Base-by-base conservation (phyloP, 2,888 invertebrate species). In the Julus scandinavius region DNA sequence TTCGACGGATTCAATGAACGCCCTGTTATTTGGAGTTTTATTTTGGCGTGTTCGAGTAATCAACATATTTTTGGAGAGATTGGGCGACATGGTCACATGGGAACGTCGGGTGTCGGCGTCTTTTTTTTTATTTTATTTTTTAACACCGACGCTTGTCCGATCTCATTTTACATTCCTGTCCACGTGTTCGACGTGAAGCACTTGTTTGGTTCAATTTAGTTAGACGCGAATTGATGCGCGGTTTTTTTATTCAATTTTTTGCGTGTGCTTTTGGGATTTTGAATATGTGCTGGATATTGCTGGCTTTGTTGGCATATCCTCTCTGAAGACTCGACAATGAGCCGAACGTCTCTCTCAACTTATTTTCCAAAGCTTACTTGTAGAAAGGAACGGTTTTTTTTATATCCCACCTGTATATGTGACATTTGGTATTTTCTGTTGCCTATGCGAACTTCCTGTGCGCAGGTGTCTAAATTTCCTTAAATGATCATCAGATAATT, bases 231-330 rank as follows among this genome's bases (percentile, higher is more conserved):
- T 72, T 72, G 72, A 72, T 72, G 72, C 72, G 72, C 72, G 72
- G 72, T 72, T 72, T 72, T 45, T 72, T 72, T 72, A 72, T 72
- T 72, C 72, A 72, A 72, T 72, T 72, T 72, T 72, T 63, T 17
- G 2, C 7, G 20, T 72, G 72, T 1, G 72, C 29, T 9, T 45
- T 20, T 72, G 29, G 7, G 72, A 20, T 80, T 54, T 80, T 80
- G 80, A 63, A 63, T 63, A 63, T 63, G 63, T 3, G 63, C n/a
- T 63, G 17, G 80, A 80, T 38, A 80, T 80, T 38, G 80, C 80
- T 38, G 80, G 80, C 38, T 38, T 80, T 80, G 7, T 80, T 80
- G 7, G 13, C 5, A 13, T 80, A 38, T 80, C 29, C 80, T 1
- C 38, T 80, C 29, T 80, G 38, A 38, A 15, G 63, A 63, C 63